Evolutionary conservation across 2,888 invertebrate genomes (phyloP).

Genomic region (Synanthedon myopaeformis): DNA sequence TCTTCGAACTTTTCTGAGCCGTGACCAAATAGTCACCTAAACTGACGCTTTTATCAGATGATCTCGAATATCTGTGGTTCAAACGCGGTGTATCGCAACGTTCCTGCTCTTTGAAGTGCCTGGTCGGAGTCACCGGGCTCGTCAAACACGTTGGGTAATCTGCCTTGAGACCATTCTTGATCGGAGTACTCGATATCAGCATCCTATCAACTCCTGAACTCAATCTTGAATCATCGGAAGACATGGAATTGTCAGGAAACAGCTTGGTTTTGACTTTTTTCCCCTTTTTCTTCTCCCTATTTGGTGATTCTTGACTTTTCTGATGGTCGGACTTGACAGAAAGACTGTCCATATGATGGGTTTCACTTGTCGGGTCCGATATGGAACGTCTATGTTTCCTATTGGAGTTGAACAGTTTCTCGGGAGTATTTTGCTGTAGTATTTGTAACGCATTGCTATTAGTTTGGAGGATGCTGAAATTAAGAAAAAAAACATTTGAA

Average conservation of each 20-base stretch:
- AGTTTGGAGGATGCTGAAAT: conserved; percentile 49
- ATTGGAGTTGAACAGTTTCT: conserved; percentile 33
- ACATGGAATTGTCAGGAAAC: conserved; percentile 45
- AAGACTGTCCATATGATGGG: conserved; percentile 33
- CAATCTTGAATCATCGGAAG: conserved; percentile 47
- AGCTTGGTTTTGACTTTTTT: conserved; percentile 53
- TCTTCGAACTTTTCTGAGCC: conserved; percentile 40
- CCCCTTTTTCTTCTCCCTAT: conserved; percentile 40
- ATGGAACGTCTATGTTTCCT: conserved; percentile 47
- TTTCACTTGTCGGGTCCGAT: conserved; percentile 54
- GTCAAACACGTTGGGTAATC: conserved; percentile 30
- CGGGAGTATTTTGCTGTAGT: conserved; percentile 46
- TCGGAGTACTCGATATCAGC: conserved; percentile 44
- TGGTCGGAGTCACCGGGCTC: conserved; percentile 44
- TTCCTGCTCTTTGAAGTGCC: conserved; percentile 22
- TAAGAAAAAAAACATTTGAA: neutral
- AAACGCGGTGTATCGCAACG: conserved; percentile 51
- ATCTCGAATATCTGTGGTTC: conserved; percentile 35
- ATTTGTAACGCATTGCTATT: conserved; percentile 45
- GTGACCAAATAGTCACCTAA: conserved; percentile 47
- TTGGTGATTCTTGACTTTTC: conserved; percentile 44
- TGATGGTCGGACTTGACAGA: conserved; percentile 30
- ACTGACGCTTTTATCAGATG: conserved; percentile 46
- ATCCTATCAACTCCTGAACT: conserved; percentile 36
- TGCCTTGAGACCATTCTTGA: conserved; percentile 39